Percentiles rank a stretch among this genome's conserved stretches.
Evolutionary conservation across 1,140 invertebrate genomes (phyloP).

Genomic region (Trinorchestia longiramus): DNA sequence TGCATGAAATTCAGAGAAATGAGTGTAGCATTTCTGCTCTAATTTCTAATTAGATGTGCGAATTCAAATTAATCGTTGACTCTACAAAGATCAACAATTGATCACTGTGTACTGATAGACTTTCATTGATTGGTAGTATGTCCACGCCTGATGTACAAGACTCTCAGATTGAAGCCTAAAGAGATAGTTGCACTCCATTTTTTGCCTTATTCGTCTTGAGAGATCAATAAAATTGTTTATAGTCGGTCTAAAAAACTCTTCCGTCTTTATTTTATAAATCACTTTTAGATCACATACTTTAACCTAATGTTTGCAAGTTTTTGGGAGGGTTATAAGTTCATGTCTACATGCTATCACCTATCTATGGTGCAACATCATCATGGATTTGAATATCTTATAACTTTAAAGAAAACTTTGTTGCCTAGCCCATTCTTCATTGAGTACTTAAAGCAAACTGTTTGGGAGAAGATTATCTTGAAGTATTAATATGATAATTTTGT

Average conservation of each 20-base stretch:
- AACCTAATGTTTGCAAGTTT: neutral
- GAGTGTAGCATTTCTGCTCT: neutral
- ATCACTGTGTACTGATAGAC: neutral
- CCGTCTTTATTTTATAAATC: neutral
- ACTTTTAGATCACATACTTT: neutral
- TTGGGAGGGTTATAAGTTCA: too few species aligned
- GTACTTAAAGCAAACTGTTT: too few species aligned
- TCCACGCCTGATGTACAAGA: neutral
- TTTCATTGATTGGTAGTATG: neutral
- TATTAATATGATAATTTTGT: too few species aligned
- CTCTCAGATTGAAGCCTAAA: neutral
- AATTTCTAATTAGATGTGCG: neutral
- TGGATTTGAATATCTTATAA: too few species aligned
- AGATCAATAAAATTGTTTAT: neutral
- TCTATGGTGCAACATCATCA: too few species aligned
- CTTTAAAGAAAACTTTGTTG: too few species aligned
- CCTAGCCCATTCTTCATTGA: too few species aligned
- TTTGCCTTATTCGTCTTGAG: neutral
- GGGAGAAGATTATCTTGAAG: too few species aligned
- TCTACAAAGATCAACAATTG: neutral
- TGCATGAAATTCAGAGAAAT: neutral
- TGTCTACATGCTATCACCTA: too few species aligned
- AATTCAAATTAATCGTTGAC: neutral
- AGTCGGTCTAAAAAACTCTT: neutral
- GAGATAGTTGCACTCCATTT: neutral